These are phyloP conservation scores for Aphidius gifuensis DNA, from an alignment of 1,140 invertebrate species.

Conservation along the genomic window DNA sequence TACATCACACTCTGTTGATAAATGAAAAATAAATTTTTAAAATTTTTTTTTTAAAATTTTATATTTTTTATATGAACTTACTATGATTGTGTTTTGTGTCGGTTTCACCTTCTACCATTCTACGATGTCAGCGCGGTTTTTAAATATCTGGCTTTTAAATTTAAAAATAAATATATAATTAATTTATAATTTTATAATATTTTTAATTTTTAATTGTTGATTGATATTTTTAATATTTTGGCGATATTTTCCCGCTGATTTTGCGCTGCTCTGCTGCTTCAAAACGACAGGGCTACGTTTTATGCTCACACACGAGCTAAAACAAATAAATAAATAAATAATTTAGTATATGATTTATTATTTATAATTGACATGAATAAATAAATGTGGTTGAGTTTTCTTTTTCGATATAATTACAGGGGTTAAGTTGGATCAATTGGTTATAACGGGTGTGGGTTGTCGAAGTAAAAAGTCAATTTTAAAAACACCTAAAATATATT, in stretches of 20 bases:
- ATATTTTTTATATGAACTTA: conserved; percentile 49
- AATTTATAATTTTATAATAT: conserved; percentile 32
- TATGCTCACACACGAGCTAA: conserved; percentile 52
- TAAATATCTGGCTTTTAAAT: conserved; percentile 44
- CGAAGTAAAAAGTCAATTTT: too few relatives aligned
- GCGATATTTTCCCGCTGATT: conserved; percentile 48
- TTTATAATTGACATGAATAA: not conserved
- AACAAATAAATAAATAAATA: conserved; percentile 22
- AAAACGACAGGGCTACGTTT: conserved; percentile 51
- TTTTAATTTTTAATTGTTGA: conserved; percentile 5
- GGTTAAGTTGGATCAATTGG: conserved; percentile 37
- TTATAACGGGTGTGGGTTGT: conserved; percentile 26
- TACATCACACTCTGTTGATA: conserved; percentile 71
- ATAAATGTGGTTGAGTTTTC: not conserved
- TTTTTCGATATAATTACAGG: conserved; percentile 22
- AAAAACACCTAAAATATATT: too few relatives aligned
- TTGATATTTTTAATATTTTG: conserved; percentile 29
- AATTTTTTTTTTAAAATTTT: not conserved
- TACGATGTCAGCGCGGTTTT: conserved; percentile 58
- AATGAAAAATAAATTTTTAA: conserved; percentile 22
- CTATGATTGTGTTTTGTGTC: conserved; percentile 70
- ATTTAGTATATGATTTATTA: conserved; percentile 10
- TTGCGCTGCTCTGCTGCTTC: conserved; percentile 53
- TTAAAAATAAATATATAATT: conserved; percentile 26
- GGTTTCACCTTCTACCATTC: conserved; percentile 77